Evolutionary conservation across 2,113 vertebrate genomes (phyloP).

Genomic region (Bothrops jararaca): DNA sequence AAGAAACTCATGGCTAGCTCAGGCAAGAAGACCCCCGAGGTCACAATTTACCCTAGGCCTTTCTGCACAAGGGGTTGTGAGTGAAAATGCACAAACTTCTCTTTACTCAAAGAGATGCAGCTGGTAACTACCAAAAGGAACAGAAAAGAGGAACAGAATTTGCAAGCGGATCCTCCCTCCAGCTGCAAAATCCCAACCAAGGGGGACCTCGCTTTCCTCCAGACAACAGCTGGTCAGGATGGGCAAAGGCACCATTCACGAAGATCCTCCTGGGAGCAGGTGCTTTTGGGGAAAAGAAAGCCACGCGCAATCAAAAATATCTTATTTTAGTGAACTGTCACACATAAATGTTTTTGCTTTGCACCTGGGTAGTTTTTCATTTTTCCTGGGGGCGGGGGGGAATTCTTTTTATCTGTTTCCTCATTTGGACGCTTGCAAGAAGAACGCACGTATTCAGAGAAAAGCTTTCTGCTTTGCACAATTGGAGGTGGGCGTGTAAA

Average conservation of each 20-base stretch:
- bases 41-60: neutral
- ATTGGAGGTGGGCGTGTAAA: neutral
- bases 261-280: neutral
- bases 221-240: neutral
- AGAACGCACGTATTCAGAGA: neutral
- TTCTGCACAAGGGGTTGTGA: neutral
- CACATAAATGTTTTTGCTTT: neutral
- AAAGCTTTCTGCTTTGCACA: neutral
- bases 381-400: neutral
- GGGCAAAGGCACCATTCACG: neutral
- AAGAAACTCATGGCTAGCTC: neutral
- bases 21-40: neutral
- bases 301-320: neutral
- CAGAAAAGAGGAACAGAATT: neutral
- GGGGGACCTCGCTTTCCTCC: fast-evolving
- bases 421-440: neutral
- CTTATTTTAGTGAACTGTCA: neutral
- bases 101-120: neutral
- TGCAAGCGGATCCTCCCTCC: neutral
- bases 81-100: neutral
- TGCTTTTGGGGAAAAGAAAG: neutral
- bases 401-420: neutral
- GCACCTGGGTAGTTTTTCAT: neutral
- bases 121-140: neutral
- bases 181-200: neutral